These are phyloP conservation scores for Petrosia ficiformis DNA, from an alignment of 37 sponge, comb jelly and placozoan species.

Conservation along the genomic window DNA sequence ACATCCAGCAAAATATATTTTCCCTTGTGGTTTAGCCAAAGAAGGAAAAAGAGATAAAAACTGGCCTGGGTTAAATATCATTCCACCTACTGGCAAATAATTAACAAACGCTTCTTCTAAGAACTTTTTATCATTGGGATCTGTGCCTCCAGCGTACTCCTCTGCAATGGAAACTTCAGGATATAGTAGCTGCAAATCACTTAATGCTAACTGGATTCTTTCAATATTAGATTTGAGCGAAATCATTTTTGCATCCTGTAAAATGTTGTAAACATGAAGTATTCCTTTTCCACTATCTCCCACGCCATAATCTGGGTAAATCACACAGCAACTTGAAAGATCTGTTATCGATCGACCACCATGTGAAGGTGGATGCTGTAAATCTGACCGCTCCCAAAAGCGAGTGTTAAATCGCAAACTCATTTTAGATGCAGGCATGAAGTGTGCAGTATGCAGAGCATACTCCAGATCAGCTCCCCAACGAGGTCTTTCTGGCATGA, in stretches of 20 bases:
- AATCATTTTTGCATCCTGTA: not conserved
- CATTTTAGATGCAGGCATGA: conserved; percentile 6
- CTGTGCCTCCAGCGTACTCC: not conserved
- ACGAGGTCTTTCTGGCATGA: conserved; percentile 6
- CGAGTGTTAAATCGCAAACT: conserved; percentile 20
- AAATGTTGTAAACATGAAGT: conserved; percentile 13
- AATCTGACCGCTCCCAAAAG: conserved; percentile 27
- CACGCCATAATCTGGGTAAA: conserved; percentile 18
- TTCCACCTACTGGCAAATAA: not conserved
- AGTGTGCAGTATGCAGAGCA: not conserved
- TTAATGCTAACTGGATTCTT: conserved; percentile 6
- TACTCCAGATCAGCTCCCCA: no score
- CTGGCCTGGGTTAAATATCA: not conserved
- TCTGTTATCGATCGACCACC: conserved; percentile 23
- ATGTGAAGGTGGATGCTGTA: conserved; percentile 19
- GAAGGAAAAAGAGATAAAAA: conserved; percentile 5
- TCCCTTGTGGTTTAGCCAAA: not conserved
- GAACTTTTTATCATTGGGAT: not conserved
- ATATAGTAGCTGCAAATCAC: no score
- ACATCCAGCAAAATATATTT: conserved; percentile 6
- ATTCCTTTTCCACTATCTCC: conserved; percentile 27
- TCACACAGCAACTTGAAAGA: conserved; percentile 14
- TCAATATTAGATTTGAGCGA: conserved; percentile 1
- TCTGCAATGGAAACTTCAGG: no score
- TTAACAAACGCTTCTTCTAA: not conserved